These are phyloP conservation scores for Anneissia japonica DNA, from an alignment of 35 echinoderm and acorn worm species.

Conservation along the genomic window DNA sequence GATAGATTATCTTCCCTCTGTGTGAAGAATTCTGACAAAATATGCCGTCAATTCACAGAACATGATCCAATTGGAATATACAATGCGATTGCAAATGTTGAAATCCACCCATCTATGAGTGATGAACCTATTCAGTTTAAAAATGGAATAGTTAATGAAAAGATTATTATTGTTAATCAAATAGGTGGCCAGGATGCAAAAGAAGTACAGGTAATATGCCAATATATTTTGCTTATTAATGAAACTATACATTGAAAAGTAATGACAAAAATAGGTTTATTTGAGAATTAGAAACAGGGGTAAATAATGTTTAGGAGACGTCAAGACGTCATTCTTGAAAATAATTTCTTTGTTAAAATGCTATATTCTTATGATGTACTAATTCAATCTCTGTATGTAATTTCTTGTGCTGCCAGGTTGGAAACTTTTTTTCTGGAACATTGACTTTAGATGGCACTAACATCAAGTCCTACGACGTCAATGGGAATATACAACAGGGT, in stretches of 20 bases:
- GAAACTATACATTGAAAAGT: too few relatives aligned
- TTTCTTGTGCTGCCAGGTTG: too few relatives aligned
- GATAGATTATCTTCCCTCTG: background rate
- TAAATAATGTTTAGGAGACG: too few relatives aligned
- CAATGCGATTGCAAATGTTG: background rate
- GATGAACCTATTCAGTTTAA: background rate
- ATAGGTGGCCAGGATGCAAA: background rate
- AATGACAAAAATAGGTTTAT: too few relatives aligned
- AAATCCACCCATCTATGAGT: background rate
- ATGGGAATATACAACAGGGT: background rate
- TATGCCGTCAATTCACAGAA: background rate
- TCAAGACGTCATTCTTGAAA: too few relatives aligned
- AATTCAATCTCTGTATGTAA: too few relatives aligned
- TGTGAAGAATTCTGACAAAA: background rate
- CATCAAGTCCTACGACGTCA: background rate
- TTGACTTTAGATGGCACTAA: background rate
- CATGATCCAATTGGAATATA: background rate
- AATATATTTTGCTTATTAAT: too few relatives aligned
- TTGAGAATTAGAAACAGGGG: too few relatives aligned
- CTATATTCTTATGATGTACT: too few relatives aligned
- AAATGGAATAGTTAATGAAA: background rate
- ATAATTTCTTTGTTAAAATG: too few relatives aligned
- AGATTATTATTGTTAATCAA: background rate
- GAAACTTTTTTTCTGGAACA: background rate
- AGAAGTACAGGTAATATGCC: background rate